phyloP scores from a whole-genome alignment of 2,113 vertebrate genomes.

The Myrmecobius fasciatus region DNA sequence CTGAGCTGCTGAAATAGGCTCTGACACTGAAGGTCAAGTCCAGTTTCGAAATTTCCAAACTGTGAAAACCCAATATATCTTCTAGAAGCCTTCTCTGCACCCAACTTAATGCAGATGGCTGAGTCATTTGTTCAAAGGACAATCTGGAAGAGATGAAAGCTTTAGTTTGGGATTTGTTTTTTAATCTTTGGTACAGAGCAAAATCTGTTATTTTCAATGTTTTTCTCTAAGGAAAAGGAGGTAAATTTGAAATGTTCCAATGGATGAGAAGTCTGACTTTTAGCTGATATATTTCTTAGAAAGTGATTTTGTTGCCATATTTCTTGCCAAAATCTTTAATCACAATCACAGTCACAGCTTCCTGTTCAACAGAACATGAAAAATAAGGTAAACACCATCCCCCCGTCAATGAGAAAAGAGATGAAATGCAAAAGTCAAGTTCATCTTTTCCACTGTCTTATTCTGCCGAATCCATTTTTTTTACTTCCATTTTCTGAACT shows the following conservation, averaged over 20 bases:
- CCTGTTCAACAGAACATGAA: background rate
- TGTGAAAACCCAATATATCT: slow-evolving; percentile 28
- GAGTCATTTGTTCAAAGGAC: slow-evolving; percentile 29
- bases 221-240: background rate
- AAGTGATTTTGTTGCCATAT: background rate
- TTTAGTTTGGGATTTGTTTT: background rate
- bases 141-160: background rate
- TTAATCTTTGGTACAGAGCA: background rate
- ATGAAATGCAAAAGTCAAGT: background rate
- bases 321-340: background rate
- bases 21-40: background rate
- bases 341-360: background rate
- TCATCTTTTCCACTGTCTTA: background rate
- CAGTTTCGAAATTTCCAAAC: slow-evolving; percentile 41
- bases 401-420: background rate
- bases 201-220: background rate
- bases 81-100: background rate
- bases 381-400: background rate
- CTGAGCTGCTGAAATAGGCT: slow-evolving; percentile 46
- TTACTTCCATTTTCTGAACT: background rate
- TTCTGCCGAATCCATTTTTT: background rate
- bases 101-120: slow-evolving; percentile 15
- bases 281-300: background rate
- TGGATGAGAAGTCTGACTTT: background rate
- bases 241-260: background rate